phyloP scores from a whole-genome alignment of 2,113 vertebrate species.

The Hiodon tergisus region DNA sequence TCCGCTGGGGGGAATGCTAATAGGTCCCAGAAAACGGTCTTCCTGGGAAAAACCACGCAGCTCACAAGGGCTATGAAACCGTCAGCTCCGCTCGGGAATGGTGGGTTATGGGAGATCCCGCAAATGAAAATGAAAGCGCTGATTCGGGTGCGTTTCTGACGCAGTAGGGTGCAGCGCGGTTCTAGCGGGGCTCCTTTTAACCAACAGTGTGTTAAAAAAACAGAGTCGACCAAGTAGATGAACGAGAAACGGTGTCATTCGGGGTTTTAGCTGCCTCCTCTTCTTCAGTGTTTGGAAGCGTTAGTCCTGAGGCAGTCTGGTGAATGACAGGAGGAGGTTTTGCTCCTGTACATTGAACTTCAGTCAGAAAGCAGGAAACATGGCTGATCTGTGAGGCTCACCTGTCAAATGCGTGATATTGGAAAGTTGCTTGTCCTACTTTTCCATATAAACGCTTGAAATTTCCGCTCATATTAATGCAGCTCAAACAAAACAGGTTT shows the following conservation, averaged over 20 bases:
- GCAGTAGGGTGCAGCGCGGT: not conserved
- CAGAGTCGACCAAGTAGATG: not conserved
- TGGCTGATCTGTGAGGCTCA: too few species aligned
- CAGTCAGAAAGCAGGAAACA: not conserved
- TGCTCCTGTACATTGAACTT: conserved; percentile 1
- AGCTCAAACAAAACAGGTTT: too few species aligned
- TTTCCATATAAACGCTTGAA: too few species aligned
- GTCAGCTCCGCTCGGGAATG: conserved; percentile 48
- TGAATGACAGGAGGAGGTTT: not conserved
- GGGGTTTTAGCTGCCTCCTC: not conserved
- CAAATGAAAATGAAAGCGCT: not conserved
- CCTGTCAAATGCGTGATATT: too few species aligned
- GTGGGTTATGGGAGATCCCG: conserved; percentile 38
- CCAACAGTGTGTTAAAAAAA: not conserved
- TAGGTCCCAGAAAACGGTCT: conserved; percentile 62
- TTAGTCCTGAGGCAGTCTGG: not conserved
- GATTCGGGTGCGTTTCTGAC: conserved; percentile 16
- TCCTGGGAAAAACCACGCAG: conserved; percentile 53
- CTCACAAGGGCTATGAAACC: conserved; percentile 50
- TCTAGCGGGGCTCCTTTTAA: not conserved
- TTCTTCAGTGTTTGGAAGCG: not conserved
- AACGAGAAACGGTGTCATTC: not conserved
- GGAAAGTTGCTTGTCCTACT: too few species aligned
- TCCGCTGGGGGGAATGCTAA: conserved; percentile 49
- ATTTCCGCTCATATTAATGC: too few species aligned